Conservation (phyloP, 2,797 vertebrate species). For the Parotocinclus haroldoi region DNA sequence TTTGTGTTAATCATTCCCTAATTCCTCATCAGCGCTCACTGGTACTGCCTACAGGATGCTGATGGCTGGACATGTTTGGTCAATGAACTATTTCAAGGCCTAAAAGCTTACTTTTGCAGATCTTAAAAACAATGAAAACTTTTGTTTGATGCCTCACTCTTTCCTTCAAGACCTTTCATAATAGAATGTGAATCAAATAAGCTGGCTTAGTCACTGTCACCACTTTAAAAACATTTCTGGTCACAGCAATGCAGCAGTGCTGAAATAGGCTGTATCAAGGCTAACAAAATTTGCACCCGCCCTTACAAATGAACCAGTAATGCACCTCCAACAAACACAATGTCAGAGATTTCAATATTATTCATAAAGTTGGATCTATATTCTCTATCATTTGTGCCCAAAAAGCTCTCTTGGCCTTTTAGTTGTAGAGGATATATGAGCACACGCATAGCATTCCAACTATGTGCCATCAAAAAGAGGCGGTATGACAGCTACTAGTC, state of each 20-base stretch:
- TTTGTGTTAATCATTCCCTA: too few relatives aligned
- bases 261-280: slow-evolving; percentile 39
- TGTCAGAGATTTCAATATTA: slow-evolving; percentile 1
- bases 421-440: slow-evolving; percentile 14
- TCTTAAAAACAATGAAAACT: slow-evolving; percentile 30
- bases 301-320: slow-evolving; percentile 19
- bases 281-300: slow-evolving; percentile 37
- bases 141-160: slow-evolving; percentile 38
- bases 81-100: too few relatives aligned
- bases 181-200: slow-evolving; percentile 36
- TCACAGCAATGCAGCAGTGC: slow-evolving; percentile 38
- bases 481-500: slow-evolving; percentile 59
- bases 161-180: slow-evolving; percentile 28
- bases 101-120: background rate
- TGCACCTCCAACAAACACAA: background rate
- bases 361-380: background rate
- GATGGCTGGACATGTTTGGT: too few relatives aligned
- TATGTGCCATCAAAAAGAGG: slow-evolving; percentile 46
- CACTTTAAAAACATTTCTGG: slow-evolving; percentile 48
- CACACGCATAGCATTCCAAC: slow-evolving; percentile 14
- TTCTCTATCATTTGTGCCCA: slow-evolving; percentile 10
- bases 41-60: too few relatives aligned
- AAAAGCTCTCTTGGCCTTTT: slow-evolving; percentile 16
- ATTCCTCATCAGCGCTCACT: too few relatives aligned
- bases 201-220: slow-evolving; percentile 42